phyloP scores from a whole-genome alignment of 2,888 invertebrate genomes.

The Leuctra nigra region DNA sequence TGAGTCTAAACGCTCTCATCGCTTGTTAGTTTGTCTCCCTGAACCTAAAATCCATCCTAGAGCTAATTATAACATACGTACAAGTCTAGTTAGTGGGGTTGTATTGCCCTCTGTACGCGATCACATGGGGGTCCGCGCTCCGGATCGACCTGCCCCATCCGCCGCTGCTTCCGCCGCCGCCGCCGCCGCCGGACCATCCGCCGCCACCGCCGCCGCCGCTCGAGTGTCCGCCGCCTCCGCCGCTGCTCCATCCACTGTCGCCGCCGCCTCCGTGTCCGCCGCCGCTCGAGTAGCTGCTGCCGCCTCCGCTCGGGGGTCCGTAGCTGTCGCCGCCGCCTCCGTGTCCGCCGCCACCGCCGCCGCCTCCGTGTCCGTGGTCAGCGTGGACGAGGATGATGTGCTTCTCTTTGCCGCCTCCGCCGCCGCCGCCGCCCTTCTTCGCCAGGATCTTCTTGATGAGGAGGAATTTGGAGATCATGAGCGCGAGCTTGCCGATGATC shows the following conservation, averaged over 20 bases:
- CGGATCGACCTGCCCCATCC: slow-evolving; percentile 39
- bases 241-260: slow-evolving; percentile 30
- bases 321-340: slow-evolving; percentile 28
- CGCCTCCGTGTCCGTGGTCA: slow-evolving; percentile 29
- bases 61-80: too few species aligned
- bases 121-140: slow-evolving; percentile 17
- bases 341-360: slow-evolving; percentile 27
- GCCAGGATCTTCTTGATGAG: slow-evolving; percentile 31
- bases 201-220: slow-evolving; percentile 44
- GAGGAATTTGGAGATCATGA: slow-evolving; percentile 32
- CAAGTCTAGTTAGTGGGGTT: not conserved
- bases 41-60: too few species aligned
- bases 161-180: slow-evolving; percentile 41
- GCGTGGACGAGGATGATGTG: slow-evolving; percentile 33
- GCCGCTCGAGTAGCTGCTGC: slow-evolving; percentile 27
- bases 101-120: slow-evolving; percentile 23
- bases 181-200: slow-evolving; percentile 32
- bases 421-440: slow-evolving; percentile 28
- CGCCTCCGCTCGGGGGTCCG: slow-evolving; percentile 20
- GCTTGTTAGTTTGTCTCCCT: too few species aligned
- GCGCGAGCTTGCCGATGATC: slow-evolving; percentile 32
- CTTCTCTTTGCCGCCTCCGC: slow-evolving; percentile 30
- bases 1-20: not conserved
- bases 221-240: slow-evolving; percentile 39
- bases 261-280: slow-evolving; percentile 35